Evolutionary conservation across 2,113 vertebrate genomes (phyloP).

Genomic region (Cynopterus brachyotis): DNA sequence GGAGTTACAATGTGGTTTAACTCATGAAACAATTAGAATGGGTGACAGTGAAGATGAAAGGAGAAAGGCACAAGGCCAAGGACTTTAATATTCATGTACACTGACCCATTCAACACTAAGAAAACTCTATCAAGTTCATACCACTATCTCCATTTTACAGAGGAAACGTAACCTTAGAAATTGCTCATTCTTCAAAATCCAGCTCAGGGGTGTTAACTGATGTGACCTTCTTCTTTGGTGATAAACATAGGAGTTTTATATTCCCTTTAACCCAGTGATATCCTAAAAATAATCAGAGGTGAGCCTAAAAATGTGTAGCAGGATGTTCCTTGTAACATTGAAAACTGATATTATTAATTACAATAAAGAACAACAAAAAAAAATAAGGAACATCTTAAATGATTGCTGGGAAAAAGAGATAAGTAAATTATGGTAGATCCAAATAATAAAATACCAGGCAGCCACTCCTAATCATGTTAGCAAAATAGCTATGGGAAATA

Average conservation of each 20-base stretch:
- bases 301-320: neutral
- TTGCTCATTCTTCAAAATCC: conserved; percentile 20
- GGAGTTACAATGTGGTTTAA: neutral
- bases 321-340: neutral
- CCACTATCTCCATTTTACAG: neutral
- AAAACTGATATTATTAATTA: neutral
- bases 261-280: neutral
- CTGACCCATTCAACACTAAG: neutral
- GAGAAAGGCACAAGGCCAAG: neutral
- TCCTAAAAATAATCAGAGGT: neutral
- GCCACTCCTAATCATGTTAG: neutral
- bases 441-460: neutral
- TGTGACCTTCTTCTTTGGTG: neutral
- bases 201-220: neutral
- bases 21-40: neutral
- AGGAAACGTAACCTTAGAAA: neutral
- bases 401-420: neutral
- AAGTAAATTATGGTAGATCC: neutral
- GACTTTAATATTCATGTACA: neutral
- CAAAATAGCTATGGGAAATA: neutral
- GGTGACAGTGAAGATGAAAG: neutral
- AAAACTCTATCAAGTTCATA: neutral
- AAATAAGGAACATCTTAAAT: neutral
- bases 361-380: neutral
- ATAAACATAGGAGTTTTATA: neutral